Evolutionary conservation across 2,888 invertebrate genomes (phyloP), one percentile per base, ranked within the genome.

Genomic region (Malthinus flaveolus): DNA sequence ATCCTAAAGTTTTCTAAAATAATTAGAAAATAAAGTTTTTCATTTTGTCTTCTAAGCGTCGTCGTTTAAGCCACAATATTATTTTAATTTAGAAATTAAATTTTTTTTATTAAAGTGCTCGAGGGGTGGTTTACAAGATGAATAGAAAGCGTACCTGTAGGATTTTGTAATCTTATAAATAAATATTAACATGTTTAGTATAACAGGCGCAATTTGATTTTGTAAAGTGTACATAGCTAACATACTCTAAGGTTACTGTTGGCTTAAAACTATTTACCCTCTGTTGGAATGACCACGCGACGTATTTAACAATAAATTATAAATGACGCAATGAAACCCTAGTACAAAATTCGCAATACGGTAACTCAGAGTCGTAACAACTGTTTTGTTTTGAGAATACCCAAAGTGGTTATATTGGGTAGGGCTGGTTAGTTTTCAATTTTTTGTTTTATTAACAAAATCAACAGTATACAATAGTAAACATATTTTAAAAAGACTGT

Each of bases 201-300:
- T 7, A 32, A 10, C 31, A 8, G 33, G 5, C 46, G 15, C 50
- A 59, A 59, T 50, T 59, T 59, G 50, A 54, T 57, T 53, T 56
- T 53, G 49, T 32, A 48, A 49, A 57, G 56, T 53, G 60, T 61
- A 57, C 52, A 35, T 37, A 42, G 42, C 39, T 15, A 45, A 32
- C 35, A 49, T 35, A 53, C 49, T 33, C 48, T 37, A 59, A 61
- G 57, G 56, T 48, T 47, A 59, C 51, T 55, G 56, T 56, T 45
- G 59, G 62, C 59, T 65, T 63, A 65, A 59, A 59, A 59, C 56
- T 63, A 65, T 63, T 63, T 64, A 62, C 62, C 60, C 57, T 60
- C 45, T 46, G 59, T 49, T 59, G 54, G 53, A 59, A 58, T 60
- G 58, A 64, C 62, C 60, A 52, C 59, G 49, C 60, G 53, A 57